Base-by-base conservation (phyloP, 2,113 vertebrate genomes). In the Odocoileus hemionus region DNA sequence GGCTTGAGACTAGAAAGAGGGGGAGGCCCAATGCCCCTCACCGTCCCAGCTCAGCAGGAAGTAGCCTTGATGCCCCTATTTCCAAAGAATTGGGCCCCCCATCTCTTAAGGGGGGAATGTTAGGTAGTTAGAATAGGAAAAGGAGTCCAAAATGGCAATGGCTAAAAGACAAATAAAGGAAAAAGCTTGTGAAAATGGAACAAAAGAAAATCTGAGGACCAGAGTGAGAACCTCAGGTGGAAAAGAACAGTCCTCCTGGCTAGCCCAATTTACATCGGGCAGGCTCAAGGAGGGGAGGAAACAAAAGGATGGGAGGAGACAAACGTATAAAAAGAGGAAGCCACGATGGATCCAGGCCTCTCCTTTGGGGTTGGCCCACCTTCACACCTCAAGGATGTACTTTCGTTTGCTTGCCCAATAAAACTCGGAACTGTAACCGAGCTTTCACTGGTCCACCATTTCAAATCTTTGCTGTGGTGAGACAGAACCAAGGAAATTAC, bases 401-500 rank as follows among this genome's bases (percentile, higher is more conserved):
- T 70, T 70, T 70, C n/a, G n/a, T 23, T 70, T 70, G n/a, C 67
- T 70, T 70, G n/a, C 19, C 17, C n/a, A 39, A 39, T 39, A 39
- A 70, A 70, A 39, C n/a, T 70, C 19, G 36, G 19, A 70, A n/a
- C 67, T 39, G n/a, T 70, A 39, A 39, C n/a, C 0, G 0, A 36
- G 67, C 19, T 70, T 2, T 39, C n/a, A 12, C 19, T 70, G n/a
- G n/a, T 70, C 19, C 0, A 0, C 67, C 2, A 0, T 39, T 70
- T 70, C 67, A 70, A 70, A 70, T 39, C 67, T 70, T 23, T 39
- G 19, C 67, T 39, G 67, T 70, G 67, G 19, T 2, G 5, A 70
- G 67, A 23, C 19, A 70, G 19, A 70, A 70, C 19, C 10, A 12
- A 23, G 5, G 10, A 70, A 39, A 5, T 70, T 39, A 70, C n/a